A percentile compares a stretch with the other conserved stretches of the same genome.
Evolutionary conservation across 1,140 invertebrate species (phyloP).

Genomic region (Cydia pomonella): DNA sequence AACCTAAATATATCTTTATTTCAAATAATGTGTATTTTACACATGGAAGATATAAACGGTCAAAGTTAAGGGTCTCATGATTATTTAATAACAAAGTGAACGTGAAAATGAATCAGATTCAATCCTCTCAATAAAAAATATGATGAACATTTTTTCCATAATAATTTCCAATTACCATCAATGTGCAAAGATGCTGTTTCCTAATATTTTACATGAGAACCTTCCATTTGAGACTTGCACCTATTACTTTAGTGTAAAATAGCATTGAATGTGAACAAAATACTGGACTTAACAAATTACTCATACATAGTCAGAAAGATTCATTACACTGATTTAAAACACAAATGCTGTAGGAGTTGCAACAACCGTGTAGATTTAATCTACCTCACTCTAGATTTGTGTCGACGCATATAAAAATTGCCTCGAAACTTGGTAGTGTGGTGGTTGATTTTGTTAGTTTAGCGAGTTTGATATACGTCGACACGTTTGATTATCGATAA

Average conservation of each 20-base stretch:
- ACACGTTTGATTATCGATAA: conserved; percentile 53
- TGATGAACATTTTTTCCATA: conserved; percentile 38
- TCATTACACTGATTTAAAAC: conserved; percentile 52
- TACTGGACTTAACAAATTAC: conserved; percentile 42
- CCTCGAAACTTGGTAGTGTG: neutral
- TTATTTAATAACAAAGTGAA: conserved; percentile 52
- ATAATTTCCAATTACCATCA: conserved; percentile 23
- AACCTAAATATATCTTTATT: conserved; percentile 73
- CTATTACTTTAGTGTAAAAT: conserved; percentile 56
- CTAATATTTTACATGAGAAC: conserved; percentile 50
- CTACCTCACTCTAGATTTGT: conserved; percentile 46
- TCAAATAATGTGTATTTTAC: conserved; percentile 60
- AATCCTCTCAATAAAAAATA: conserved; percentile 56
- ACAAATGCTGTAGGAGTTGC: conserved; percentile 54
- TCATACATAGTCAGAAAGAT: conserved; percentile 5
- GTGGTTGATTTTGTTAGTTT: neutral
- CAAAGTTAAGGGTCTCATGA: conserved; percentile 64
- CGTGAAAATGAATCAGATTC: conserved; percentile 66
- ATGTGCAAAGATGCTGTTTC: conserved; percentile 30
- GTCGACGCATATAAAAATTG: conserved; percentile 9
- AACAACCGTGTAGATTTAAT: conserved; percentile 70
- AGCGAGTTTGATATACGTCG: conserved; percentile 12
- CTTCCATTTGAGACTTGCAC: conserved; percentile 73
- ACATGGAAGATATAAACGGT: conserved; percentile 61
- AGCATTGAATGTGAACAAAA: conserved; percentile 45